phyloP scores from a whole-genome alignment of 2,113 vertebrate genomes.

The Ciconia boyciana region DNA sequence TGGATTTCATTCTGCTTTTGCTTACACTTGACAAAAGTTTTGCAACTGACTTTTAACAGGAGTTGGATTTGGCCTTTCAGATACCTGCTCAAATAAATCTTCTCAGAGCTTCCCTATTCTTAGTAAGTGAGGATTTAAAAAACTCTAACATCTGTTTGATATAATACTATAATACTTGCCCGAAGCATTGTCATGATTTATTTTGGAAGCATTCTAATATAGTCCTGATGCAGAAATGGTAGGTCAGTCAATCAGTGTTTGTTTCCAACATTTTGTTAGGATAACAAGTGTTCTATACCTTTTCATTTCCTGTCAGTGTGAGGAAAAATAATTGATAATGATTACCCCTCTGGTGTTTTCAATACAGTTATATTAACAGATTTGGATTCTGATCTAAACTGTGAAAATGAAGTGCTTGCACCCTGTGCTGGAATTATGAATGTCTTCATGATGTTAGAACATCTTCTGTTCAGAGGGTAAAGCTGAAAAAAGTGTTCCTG shows the following conservation, averaged over 20 bases:
- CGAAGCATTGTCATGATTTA: neutral
- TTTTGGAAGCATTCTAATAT: neutral
- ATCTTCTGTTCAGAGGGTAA: neutral
- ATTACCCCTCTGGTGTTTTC: neutral
- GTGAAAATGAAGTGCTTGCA: neutral
- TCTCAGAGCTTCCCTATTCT: neutral
- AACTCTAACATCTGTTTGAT: neutral
- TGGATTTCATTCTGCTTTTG: neutral
- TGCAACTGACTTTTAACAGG: neutral
- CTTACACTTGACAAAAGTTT: neutral
- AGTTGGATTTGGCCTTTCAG: neutral
- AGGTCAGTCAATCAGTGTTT: neutral
- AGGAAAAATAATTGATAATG: neutral
- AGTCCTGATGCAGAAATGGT: neutral
- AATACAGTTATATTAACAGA: neutral
- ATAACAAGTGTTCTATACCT: neutral
- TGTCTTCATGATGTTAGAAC: neutral
- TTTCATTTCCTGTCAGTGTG: neutral
- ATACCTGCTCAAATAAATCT: neutral
- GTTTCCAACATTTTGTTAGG: neutral
- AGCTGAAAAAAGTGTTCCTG: neutral
- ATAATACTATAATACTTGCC: neutral
- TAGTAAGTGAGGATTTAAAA: neutral
- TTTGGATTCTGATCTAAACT: neutral
- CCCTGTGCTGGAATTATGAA: neutral